phyloP scores from a whole-genome alignment of 2,888 invertebrate species.

The Troilus luridus region DNA sequence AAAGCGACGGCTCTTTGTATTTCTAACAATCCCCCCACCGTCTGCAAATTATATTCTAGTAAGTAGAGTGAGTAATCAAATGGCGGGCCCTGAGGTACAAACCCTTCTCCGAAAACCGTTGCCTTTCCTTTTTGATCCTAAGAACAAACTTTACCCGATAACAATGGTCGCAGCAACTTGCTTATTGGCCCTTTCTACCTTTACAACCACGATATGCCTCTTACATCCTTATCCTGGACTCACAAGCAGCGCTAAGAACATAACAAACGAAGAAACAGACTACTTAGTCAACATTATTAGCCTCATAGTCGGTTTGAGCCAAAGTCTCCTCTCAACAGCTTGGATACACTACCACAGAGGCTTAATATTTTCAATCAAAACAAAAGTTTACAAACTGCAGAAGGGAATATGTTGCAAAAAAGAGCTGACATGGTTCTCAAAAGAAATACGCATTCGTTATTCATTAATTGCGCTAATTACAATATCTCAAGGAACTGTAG shows the following conservation, averaged over 20 bases:
- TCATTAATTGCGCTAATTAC: not conserved
- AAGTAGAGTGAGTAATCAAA: not conserved
- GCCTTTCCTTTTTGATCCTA: not conserved
- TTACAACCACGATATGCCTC: not conserved
- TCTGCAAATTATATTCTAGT: no score
- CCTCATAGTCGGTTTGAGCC: not conserved
- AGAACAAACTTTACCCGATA: not conserved
- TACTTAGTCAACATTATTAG: not conserved
- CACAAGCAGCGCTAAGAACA: not conserved
- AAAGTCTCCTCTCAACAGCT: not conserved
- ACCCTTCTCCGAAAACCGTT: not conserved
- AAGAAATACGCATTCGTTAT: not conserved
- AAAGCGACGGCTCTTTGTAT: not conserved
- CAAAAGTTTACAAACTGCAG: not conserved
- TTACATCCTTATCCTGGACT: not conserved
- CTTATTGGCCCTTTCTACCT: not conserved
- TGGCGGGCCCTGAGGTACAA: not conserved
- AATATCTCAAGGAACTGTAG: not conserved
- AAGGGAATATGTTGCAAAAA: not conserved
- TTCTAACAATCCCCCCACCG: not conserved
- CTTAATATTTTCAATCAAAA: not conserved
- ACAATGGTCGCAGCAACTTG: not conserved
- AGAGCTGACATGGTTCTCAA: not conserved
- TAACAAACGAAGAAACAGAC: not conserved
- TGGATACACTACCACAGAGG: not conserved